Evolutionary conservation across 2,113 vertebrate species (phyloP).

Genomic region (Athene cunicularia): DNA sequence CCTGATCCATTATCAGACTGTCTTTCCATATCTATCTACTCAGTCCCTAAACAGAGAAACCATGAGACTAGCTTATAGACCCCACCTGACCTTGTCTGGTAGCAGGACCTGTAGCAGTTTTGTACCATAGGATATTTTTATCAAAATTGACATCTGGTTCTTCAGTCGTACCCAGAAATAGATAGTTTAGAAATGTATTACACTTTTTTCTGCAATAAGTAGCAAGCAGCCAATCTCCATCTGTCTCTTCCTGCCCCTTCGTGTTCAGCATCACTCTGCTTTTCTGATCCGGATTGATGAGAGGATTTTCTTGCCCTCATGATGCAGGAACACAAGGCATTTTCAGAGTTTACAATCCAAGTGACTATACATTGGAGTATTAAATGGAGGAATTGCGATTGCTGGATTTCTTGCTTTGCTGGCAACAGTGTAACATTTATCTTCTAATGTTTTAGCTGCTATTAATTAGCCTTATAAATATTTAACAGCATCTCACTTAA

Average conservation of each 20-base stretch:
- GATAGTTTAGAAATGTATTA: background rate
- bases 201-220: background rate
- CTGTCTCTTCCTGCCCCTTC: background rate
- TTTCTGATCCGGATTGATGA: background rate
- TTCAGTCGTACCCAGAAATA: background rate
- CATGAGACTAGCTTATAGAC: background rate
- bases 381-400: background rate
- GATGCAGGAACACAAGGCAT: background rate
- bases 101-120: background rate
- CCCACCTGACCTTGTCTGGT: background rate
- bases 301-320: conserved; percentile 32
- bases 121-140: background rate
- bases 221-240: background rate
- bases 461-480: background rate
- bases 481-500: background rate
- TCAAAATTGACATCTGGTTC: background rate
- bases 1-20: background rate
- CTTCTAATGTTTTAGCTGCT: background rate
- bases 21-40: background rate
- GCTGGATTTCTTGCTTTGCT: background rate
- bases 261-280: background rate
- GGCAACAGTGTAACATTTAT: background rate
- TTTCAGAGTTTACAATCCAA: background rate
- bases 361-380: background rate
- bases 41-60: background rate